Base-by-base conservation (phyloP, 2,113 vertebrate species). In the Lophochroa leadbeateri region DNA sequence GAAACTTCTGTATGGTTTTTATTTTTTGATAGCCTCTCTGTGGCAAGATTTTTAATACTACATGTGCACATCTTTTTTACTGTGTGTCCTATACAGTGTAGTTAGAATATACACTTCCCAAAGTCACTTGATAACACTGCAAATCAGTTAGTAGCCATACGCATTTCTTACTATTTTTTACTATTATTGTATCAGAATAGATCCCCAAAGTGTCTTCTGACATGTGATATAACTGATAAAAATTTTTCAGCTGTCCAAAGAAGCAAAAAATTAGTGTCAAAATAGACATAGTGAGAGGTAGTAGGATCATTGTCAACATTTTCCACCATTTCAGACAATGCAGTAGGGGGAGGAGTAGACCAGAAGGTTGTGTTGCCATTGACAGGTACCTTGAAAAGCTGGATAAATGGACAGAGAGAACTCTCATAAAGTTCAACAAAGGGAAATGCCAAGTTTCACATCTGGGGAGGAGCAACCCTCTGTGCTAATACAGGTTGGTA, bases 21-120 rank as follows among this genome's bases (percentile, higher is more conserved):
- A 23, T 90, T 82, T 93, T 43, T 82, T 80, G 11, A 52, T 24
- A 61, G 37, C 3, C 8, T 86, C 17, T 75, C 50, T 74, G 11
- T 76, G 28, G 14, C 67, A 87, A 55, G 4, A 50, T 61, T 89
- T 91, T 61, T 75, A 67, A 37, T 28, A 17, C 5, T 31, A 11
- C 10, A 28, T 0, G 1, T n/a, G 21, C 6, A 12, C 1, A 7
- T 6, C 12, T 28, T 31, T 81, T 84, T 68, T 63, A 6, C 3
- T 41, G 3, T 49, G 19, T 41, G 4, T 53, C 5, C 13, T 53
- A 6, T 78, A 17, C 58, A 20, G 13, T n/a, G 15, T 23, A 67
- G 37, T 70, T 87, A 63, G 11, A n/a, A 55, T 29, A 18, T 5
- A 10, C 10, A 2, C 24, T 88, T 86, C 21, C 8, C 35, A 65